Percentiles rank a stretch among this genome's conserved stretches.
These are phyloP conservation scores for Steinernema carpocapsae DNA, from an alignment of 2,888 invertebrate species.

Conservation along the genomic window DNA sequence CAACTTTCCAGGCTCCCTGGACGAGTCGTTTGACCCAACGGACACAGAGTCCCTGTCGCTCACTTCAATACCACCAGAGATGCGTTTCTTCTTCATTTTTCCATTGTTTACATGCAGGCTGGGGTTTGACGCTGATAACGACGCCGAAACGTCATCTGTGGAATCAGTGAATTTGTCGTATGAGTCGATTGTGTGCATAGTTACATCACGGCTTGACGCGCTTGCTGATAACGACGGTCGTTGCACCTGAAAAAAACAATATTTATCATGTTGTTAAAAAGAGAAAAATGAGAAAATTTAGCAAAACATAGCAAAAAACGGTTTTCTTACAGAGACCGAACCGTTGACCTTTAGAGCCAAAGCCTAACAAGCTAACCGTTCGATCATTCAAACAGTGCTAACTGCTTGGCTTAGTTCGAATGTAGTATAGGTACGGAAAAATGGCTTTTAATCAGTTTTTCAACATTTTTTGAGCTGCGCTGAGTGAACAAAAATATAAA, in stretches of 20 bases:
- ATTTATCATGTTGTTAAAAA: background rate
- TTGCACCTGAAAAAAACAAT: background rate
- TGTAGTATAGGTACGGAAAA: too few species aligned
- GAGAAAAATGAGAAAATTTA: too few species aligned
- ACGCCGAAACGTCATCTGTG: background rate
- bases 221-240: conserved; percentile 16
- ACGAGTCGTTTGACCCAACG: conserved; percentile 10
- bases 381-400: too few species aligned
- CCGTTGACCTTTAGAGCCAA: too few species aligned
- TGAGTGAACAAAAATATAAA: too few species aligned
- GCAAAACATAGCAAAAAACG: too few species aligned
- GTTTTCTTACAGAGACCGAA: too few species aligned
- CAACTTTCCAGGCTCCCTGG: conserved; percentile 21
- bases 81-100: conserved; percentile 4
- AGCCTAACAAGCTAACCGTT: too few species aligned
- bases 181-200: conserved; percentile 4
- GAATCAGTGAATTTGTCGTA: background rate
- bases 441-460: too few species aligned
- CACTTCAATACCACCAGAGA: background rate
- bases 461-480: too few species aligned
- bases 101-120: background rate
- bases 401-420: too few species aligned
- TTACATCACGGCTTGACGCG: background rate
- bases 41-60: conserved; percentile 1
- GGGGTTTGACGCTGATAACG: background rate